Conservation (phyloP, 2,888 invertebrate genomes). For the Anticlea derivata region DNA sequence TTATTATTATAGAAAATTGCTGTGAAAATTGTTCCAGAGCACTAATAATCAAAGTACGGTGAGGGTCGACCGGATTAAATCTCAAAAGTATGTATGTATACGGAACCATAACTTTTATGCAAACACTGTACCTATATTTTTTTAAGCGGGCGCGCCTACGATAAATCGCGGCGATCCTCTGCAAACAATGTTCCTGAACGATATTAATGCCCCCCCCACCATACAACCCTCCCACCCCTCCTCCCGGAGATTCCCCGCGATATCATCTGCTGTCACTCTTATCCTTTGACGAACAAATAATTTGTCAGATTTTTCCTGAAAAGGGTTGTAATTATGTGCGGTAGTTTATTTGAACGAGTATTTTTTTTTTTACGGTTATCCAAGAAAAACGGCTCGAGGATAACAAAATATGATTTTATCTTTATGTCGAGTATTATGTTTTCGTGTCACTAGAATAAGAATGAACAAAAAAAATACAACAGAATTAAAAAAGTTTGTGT, state of each 20-base stretch:
- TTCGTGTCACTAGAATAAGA: neutral
- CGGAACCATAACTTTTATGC: slow-evolving; percentile 37
- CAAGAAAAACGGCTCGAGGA: neutral
- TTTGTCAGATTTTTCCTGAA: slow-evolving; percentile 40
- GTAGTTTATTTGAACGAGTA: slow-evolving; percentile 36
- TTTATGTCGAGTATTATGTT: neutral
- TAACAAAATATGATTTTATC: neutral
- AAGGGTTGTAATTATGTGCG: slow-evolving; percentile 37
- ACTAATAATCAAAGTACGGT: no score
- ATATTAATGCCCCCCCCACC: slow-evolving; percentile 60
- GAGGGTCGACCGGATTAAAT: no score
- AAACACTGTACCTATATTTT: slow-evolving; percentile 39
- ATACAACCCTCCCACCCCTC: neutral
- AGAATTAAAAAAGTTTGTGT: no score
- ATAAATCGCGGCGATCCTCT: slow-evolving; percentile 72
- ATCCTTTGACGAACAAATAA: slow-evolving; percentile 62
- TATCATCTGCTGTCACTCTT: slow-evolving; percentile 66
- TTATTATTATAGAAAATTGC: no score
- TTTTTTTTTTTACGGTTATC: slow-evolving; percentile 17
- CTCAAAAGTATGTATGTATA: no score
- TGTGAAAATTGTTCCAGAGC: no score
- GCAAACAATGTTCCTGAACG: slow-evolving; percentile 77
- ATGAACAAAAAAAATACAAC: no score
- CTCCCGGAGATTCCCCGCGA: slow-evolving; percentile 48
- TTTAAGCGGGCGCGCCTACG: slow-evolving; percentile 37